Base-by-base conservation (phyloP, 2,797 vertebrate species). In the Emydoidea blandingii region DNA sequence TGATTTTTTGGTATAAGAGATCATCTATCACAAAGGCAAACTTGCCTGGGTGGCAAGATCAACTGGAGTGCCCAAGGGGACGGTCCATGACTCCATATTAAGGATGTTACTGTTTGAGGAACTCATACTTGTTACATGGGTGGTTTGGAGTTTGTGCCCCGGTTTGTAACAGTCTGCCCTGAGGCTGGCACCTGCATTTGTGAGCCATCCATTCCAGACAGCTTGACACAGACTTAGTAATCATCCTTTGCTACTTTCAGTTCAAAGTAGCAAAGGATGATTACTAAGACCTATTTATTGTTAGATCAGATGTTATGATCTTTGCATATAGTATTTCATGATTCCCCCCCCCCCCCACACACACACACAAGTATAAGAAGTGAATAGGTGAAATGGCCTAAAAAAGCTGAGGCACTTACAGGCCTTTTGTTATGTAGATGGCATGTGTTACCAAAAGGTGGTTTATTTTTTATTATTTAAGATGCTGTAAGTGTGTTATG, bases 321-420 rank as follows among this genome's bases (percentile, higher is more conserved):
- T 27, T 57, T 57, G 56, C 56, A 57, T 12, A 12, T 57, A 27
- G 56, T 57, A n/a, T 65, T 34, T 16, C 31, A 34, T 65, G 34
- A 65, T 65, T 65, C 29, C 6, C 29, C 12, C 5, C 57, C 12
- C 19, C 19, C 8, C 19, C 18, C 12, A 49, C 47, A 12, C 53
- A 54, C 53, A 54, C 23, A 23, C 53, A 8, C 12, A 1, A 31
- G 29, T 31, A 59, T 59, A 34, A 6, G 57, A 34, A 88, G 31
- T 5, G 84, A 91, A 5, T 27, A 31, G 5, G 34, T 6, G 3
- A 1, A 57, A 41, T 85, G n/a, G 47, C 78, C 90, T 54, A 83
- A 29, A 1, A n/a, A 1, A 29, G 25, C 27, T 2, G 31, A 78
- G 1, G 3, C 6, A 81, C 27, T 34, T 72, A 34, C 1, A 31